Base-by-base conservation (phyloP, 2,113 vertebrate species). In the Smithornis capensis region DNA sequence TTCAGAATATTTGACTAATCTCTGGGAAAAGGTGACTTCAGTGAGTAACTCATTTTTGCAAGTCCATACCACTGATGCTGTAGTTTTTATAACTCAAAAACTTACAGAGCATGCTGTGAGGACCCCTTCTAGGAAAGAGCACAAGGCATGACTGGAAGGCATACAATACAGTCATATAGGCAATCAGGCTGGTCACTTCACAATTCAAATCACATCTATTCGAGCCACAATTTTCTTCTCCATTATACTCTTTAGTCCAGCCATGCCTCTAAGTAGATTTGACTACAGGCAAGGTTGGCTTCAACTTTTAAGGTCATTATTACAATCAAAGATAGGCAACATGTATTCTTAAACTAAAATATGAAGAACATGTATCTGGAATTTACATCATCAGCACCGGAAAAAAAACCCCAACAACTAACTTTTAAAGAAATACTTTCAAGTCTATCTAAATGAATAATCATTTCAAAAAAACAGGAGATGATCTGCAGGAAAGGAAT, bases 371-470 rank as follows among this genome's bases (percentile, higher is more conserved):
- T 2, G 1, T 64, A 75, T 62, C 49, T 90, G 37, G 40, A 79
- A 90, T 28, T 80, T 56, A 52, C 12, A 44, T 47, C 53, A 53
- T 12, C 37, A 57, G 25, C 4, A 24, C 10, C 80, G 35, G 45
- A 18, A 35, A 83, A 74, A 62, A 31, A 24, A 2, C 0, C 0
- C 5, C 4, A 6, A 10, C 15, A 7, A 13, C 44, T 19, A 50
- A 92, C 78, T 18, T 59, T 52, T 22, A 50, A 77, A 33, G 23
- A 76, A 89, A 83, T 69, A 73, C 3, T 14, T 77, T 77, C 24
- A 53, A 69, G 28, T n/a, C 23, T 71, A 79, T 85, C 28, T 28
- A 33, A 79, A 86, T 83, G 35, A 92, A 76, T 63, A 88, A 96
- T 79, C 19, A 59, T 12, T 79, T 93, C 5, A 87, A 71, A 81